These are phyloP conservation scores for Penelope pileata DNA, from an alignment of 2,113 vertebrate genomes.

Conservation along the genomic window DNA sequence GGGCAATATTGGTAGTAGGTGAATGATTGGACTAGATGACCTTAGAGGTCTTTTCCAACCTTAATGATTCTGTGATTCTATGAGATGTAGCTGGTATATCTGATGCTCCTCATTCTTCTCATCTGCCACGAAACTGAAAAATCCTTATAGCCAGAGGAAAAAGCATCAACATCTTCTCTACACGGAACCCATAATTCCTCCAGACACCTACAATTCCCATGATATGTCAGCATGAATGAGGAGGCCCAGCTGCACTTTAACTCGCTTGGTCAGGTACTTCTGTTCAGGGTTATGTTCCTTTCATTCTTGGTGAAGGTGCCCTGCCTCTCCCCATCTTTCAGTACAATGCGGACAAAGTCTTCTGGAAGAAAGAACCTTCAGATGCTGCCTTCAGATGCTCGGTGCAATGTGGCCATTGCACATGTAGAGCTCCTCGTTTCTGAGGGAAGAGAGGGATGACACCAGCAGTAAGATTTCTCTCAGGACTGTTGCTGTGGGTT, in stretches of 20 bases:
- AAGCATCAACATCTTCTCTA: not conserved
- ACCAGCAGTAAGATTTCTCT: not conserved
- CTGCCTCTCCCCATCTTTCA: not conserved
- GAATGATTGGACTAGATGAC: too few species aligned
- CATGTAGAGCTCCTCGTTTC: not conserved
- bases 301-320: not conserved
- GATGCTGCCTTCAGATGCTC: not conserved
- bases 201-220: not conserved
- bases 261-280: not conserved
- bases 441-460: not conserved
- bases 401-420: accelerated
- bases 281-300: not conserved
- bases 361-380: not conserved
- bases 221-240: not conserved
- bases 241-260: not conserved
- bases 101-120: not conserved
- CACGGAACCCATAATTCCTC: not conserved
- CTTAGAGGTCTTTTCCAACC: too few species aligned
- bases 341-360: not conserved
- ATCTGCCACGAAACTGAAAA: not conserved
- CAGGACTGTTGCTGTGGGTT: slow-evolving; percentile 28
- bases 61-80: too few species aligned
- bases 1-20: too few species aligned
- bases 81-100: not conserved
- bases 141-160: not conserved